These are phyloP conservation scores for Oreocharis arfaki DNA, from an alignment of 2,113 vertebrate genomes.

Conservation along the genomic window DNA sequence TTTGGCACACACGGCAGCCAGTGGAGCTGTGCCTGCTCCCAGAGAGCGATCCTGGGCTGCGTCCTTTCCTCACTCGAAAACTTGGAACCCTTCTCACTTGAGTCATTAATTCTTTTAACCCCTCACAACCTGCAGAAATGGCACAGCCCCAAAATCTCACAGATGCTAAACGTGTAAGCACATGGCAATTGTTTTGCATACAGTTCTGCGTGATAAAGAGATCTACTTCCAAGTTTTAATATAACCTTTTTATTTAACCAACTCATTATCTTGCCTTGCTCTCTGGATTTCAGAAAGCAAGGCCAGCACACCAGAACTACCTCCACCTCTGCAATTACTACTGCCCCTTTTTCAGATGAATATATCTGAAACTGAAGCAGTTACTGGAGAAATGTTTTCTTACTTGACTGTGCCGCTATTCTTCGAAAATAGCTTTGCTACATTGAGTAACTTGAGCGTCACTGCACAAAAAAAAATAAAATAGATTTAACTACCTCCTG, in stretches of 20 bases:
- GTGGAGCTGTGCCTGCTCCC: not conserved
- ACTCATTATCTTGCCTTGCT: not conserved
- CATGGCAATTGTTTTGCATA: slow-evolving; percentile 52
- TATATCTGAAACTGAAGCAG: not conserved
- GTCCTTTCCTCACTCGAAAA: not conserved
- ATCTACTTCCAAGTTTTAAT: slow-evolving; percentile 17
- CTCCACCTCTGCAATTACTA: not conserved
- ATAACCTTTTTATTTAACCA: not conserved
- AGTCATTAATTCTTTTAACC: slow-evolving; percentile 42
- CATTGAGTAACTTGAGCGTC: not conserved
- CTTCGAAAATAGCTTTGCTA: not conserved
- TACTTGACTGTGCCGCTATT: not conserved
- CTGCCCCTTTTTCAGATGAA: not conserved
- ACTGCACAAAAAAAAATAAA: not conserved
- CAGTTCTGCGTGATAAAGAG: not conserved
- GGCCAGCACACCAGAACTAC: not conserved
- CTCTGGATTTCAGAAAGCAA: not conserved
- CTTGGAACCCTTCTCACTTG: slow-evolving; percentile 14
- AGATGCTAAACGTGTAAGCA: slow-evolving; percentile 31
- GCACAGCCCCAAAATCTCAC: slow-evolving; percentile 30
- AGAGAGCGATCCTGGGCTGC: not conserved
- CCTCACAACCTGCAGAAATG: slow-evolving; percentile 38
- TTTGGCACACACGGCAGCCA: not conserved
- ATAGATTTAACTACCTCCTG: not conserved
- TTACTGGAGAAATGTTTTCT: not conserved